These are phyloP conservation scores for Mus pahari DNA, from an alignment of 2,113 vertebrate species.

Conservation along the genomic window DNA sequence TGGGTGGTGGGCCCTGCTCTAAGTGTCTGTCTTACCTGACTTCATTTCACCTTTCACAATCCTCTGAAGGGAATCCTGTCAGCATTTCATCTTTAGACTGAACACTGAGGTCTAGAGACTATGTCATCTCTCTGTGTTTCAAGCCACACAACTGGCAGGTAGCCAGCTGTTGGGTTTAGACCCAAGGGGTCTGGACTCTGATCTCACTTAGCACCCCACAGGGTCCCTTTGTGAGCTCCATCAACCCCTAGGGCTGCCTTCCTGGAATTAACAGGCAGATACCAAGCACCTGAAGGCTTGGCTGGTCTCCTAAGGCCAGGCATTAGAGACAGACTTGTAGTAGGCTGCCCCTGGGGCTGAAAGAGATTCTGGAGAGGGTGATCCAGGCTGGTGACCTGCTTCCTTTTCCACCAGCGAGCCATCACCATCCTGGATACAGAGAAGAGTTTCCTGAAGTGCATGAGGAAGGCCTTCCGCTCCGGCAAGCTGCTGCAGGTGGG, in stretches of 20 bases:
- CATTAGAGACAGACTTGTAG: neutral
- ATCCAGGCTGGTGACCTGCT: neutral
- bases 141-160: neutral
- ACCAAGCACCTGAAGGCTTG: neutral
- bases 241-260: neutral
- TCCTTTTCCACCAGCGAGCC: constrained; percentile 89
- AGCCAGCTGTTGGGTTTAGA: neutral
- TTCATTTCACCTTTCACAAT: no score
- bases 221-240: neutral
- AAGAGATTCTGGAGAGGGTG: neutral
- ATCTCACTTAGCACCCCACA: neutral
- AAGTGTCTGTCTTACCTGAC: no score
- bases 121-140: neutral
- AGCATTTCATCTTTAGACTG: neutral
- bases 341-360: neutral
- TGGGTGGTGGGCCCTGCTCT: no score
- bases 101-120: neutral
- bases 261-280: neutral
- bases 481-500: constrained; percentile 93
- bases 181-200: neutral
- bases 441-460: constrained; percentile 89
- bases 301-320: neutral
- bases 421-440: constrained; percentile 97
- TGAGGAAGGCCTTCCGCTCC: constrained; percentile 89
- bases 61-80: no score